Conservation (phyloP, 2,113 vertebrate species). For the Microtus pennsylvanicus region DNA sequence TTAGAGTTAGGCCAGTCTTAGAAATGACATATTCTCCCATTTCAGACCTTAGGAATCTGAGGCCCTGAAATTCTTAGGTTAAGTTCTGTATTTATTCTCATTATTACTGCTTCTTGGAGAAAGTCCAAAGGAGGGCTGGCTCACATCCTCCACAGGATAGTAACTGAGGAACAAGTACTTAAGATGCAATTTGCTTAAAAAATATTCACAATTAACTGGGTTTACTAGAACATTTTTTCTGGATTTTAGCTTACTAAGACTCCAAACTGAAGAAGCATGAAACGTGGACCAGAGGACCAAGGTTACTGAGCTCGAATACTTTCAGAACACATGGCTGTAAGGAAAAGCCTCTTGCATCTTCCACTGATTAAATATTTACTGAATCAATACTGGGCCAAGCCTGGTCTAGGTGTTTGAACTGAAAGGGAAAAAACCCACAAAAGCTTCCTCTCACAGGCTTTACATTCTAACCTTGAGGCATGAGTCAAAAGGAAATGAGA, state of each 20-base stretch:
- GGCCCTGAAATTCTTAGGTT: background rate
- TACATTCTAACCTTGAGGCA: background rate
- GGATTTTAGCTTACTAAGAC: background rate
- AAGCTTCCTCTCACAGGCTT: background rate
- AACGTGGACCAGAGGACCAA: background rate
- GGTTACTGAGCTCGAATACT: background rate
- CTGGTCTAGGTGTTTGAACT: background rate
- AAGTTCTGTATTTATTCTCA: background rate
- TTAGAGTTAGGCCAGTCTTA: background rate
- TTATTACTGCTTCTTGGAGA: background rate
- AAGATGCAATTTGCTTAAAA: background rate
- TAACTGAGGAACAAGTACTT: background rate
- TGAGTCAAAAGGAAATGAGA: background rate
- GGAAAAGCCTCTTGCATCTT: background rate
- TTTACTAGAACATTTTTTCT: constrained; percentile 31
- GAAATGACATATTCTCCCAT: background rate
- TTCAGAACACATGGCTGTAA: background rate
- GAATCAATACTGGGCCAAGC: background rate
- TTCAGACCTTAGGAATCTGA: background rate
- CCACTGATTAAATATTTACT: constrained; percentile 10
- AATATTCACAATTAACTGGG: background rate
- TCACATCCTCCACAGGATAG: background rate
- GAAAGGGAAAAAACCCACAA: background rate
- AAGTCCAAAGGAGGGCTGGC: background rate
- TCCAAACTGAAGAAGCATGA: background rate